phyloP scores from a whole-genome alignment of 2,113 vertebrate genomes.

The Myxocyprinus asiaticus region DNA sequence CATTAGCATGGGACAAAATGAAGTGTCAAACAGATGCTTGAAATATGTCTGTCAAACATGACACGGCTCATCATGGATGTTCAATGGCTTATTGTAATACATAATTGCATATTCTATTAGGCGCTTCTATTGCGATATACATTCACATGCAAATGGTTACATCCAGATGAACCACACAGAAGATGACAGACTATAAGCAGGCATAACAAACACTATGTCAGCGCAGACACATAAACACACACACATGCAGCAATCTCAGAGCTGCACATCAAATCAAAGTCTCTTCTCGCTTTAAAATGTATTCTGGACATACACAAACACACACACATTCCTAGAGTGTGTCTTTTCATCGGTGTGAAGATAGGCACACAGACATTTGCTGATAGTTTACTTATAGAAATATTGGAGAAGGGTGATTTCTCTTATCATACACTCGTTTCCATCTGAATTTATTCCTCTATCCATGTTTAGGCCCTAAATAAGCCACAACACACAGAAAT shows the following conservation, averaged over 20 bases:
- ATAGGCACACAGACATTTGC: constrained; percentile 49
- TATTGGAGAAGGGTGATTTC: constrained; percentile 47
- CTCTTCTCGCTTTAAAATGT: constrained; percentile 47
- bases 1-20: constrained; percentile 25
- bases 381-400: constrained; percentile 56
- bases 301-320: constrained; percentile 38
- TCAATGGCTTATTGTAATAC: constrained; percentile 50
- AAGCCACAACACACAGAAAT: constrained; percentile 53
- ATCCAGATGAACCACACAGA: constrained; percentile 54
- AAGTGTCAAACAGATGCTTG: constrained; percentile 40
- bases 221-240: constrained; percentile 15
- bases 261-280: constrained; percentile 51
- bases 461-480: constrained; percentile 56
- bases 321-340: constrained; percentile 40
- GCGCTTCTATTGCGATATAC: constrained; percentile 51
- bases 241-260: constrained; percentile 35
- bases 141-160: constrained; percentile 58
- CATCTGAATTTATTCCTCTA: constrained; percentile 47
- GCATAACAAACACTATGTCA: constrained; percentile 51
- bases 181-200: constrained; percentile 50
- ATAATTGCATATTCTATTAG: constrained; percentile 58
- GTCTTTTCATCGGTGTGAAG: constrained; percentile 47
- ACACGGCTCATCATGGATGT: constrained; percentile 40
- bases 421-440: constrained; percentile 43
- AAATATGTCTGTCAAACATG: constrained; percentile 41